Percentiles rank a stretch among this genome's conserved stretches.
These are phyloP conservation scores for Molossus alvarezi DNA, from an alignment of 2,797 vertebrate species.

Conservation along the genomic window DNA sequence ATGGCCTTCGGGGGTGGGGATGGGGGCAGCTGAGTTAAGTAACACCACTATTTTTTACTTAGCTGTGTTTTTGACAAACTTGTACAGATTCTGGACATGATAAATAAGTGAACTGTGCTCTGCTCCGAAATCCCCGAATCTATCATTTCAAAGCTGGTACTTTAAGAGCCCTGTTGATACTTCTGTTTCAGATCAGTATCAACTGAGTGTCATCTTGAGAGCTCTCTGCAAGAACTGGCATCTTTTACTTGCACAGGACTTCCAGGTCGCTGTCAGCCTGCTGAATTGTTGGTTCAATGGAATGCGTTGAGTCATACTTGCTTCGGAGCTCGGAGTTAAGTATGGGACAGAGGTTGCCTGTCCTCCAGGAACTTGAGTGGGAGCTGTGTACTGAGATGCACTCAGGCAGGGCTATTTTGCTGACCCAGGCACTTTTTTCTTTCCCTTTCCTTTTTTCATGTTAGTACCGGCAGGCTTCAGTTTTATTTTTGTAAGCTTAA, in stretches of 20 bases:
- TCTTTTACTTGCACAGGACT: background rate
- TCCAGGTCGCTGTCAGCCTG: background rate
- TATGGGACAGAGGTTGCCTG: background rate
- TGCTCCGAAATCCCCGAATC: background rate
- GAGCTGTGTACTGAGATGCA: background rate
- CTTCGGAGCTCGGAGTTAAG: background rate
- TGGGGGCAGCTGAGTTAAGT: background rate
- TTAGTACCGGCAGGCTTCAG: background rate
- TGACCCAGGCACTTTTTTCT: background rate
- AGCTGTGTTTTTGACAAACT: background rate
- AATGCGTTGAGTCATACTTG: background rate
- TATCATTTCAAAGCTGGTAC: background rate
- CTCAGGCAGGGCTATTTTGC: background rate
- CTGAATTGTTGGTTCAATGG: background rate
- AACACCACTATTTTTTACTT: background rate
- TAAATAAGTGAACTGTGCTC: background rate
- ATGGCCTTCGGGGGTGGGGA: fast-evolving
- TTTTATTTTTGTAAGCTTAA: conserved; percentile 23
- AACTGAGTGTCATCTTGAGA: background rate
- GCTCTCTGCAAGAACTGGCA: background rate
- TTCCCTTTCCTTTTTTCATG: background rate
- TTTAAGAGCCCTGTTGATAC: background rate
- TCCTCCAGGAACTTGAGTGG: background rate
- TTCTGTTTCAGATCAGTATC: background rate
- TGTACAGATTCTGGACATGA: background rate